Conservation (phyloP, 1,140 invertebrate genomes). For the Saccostrea echinata region DNA sequence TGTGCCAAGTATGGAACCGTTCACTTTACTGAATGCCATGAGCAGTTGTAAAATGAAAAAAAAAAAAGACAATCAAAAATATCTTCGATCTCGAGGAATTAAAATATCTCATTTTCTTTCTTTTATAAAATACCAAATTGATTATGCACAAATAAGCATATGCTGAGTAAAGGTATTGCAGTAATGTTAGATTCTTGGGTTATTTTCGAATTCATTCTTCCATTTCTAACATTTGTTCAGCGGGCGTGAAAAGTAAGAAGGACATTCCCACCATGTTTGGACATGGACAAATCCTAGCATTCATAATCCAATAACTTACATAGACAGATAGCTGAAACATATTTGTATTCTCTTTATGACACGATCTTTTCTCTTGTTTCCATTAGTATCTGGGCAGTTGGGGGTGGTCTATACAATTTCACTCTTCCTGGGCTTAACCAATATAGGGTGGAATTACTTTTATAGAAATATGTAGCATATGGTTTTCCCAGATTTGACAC, state of each 20-base stretch:
- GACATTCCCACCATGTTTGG: not conserved
- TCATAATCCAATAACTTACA: conserved; percentile 23
- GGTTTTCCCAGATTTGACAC: too few species aligned
- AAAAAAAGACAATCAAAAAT: too few species aligned
- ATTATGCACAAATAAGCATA: too few species aligned
- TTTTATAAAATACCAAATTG: too few species aligned
- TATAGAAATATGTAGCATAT: too few species aligned
- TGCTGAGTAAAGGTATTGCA: not conserved
- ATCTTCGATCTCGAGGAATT: too few species aligned
- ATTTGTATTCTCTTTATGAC: not conserved
- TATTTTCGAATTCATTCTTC: not conserved
- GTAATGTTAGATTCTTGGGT: not conserved
- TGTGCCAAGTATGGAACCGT: too few species aligned
- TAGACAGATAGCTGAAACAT: not conserved
- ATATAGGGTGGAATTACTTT: too few species aligned
- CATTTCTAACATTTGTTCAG: conserved; percentile 13
- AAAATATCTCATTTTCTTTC: too few species aligned
- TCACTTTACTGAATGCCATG: too few species aligned
- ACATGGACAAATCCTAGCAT: not conserved
- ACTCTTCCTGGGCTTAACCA: not conserved
- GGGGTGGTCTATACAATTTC: not conserved
- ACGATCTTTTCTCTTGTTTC: not conserved
- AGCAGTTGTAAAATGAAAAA: too few species aligned
- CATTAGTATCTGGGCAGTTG: not conserved
- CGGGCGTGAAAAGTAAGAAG: not conserved